Conservation (phyloP, 2,888 invertebrate species). For the Tetramorium bicarinatum region DNA sequence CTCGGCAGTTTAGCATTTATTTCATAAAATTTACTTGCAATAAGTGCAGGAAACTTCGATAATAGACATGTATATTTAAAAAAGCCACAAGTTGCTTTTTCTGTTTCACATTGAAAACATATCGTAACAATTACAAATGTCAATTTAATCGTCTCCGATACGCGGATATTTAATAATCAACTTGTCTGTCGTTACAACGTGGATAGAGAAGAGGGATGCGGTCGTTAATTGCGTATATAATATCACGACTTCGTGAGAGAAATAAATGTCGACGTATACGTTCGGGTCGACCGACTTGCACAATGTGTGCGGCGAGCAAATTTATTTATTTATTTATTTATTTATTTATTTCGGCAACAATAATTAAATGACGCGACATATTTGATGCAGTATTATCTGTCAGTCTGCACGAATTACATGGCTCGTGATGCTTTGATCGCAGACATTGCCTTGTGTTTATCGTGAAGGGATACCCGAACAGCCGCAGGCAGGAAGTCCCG, state of each 20-base stretch:
- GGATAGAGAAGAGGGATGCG: conserved; percentile 26
- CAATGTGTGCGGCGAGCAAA: conserved; percentile 15
- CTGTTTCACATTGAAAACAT: background rate
- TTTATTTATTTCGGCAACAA: conserved; percentile 46
- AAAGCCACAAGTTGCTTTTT: conserved; percentile 27
- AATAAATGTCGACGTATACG: conserved; percentile 41
- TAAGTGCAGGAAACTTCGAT: background rate
- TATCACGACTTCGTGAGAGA: conserved; percentile 48
- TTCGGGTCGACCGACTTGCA: conserved; percentile 13
- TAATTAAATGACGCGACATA: conserved; percentile 36
- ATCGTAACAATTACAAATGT: conserved; percentile 33
- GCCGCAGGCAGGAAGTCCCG: conserved; percentile 51
- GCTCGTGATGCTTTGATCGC: conserved; percentile 53
- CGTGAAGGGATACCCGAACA: conserved; percentile 56
- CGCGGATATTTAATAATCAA: conserved; percentile 45
- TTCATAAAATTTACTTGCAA: background rate
- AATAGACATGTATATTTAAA: conserved; percentile 7
- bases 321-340: conserved; percentile 42
- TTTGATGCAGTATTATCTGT: conserved; percentile 39
- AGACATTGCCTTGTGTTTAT: conserved; percentile 65
- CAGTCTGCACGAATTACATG: conserved; percentile 35
- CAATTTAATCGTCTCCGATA: conserved; percentile 45
- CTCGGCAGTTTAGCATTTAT: background rate
- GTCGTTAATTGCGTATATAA: conserved; percentile 49
- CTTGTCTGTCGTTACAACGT: conserved; percentile 37